Percentiles rank a stretch among this genome's conserved stretches.
These are phyloP conservation scores for Enteromius thamalakanensis DNA, from an alignment of 2,797 vertebrate genomes.

Conservation along the genomic window DNA sequence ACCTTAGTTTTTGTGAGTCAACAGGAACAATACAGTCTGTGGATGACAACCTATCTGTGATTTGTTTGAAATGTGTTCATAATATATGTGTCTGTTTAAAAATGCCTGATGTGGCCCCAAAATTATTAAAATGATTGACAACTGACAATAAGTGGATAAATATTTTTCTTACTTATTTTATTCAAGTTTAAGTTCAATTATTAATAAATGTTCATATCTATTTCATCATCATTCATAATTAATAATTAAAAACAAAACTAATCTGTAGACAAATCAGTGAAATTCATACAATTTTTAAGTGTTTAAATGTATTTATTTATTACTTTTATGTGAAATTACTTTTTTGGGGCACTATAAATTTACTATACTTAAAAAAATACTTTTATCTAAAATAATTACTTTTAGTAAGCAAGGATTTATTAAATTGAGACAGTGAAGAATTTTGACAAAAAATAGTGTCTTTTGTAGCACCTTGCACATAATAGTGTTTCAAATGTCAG, in stretches of 20 bases:
- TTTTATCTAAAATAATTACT: not conserved
- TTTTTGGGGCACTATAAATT: not conserved
- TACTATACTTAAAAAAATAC: not conserved
- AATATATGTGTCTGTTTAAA: not conserved
- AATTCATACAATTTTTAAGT: not conserved
- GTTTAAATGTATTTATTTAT: not conserved
- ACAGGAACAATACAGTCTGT: conserved; percentile 46
- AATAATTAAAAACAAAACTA: not conserved
- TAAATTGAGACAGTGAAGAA: not conserved
- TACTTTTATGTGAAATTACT: not conserved
- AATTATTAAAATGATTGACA: not conserved
- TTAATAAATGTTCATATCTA: not conserved
- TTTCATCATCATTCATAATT: not conserved
- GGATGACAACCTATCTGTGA: conserved; percentile 48
- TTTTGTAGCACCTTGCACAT: not conserved
- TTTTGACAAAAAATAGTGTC: not conserved
- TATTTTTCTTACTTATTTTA: not conserved
- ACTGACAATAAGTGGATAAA: not conserved
- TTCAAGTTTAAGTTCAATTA: not conserved
- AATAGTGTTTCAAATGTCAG: not conserved
- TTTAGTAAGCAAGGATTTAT: not conserved
- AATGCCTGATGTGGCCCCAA: not conserved
- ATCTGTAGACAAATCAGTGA: not conserved
- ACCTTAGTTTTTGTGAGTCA: conserved; percentile 15
- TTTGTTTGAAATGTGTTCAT: conserved; percentile 46